These are phyloP conservation scores for Nestor notabilis DNA, from an alignment of 2,113 vertebrate genomes.

Conservation along the genomic window DNA sequence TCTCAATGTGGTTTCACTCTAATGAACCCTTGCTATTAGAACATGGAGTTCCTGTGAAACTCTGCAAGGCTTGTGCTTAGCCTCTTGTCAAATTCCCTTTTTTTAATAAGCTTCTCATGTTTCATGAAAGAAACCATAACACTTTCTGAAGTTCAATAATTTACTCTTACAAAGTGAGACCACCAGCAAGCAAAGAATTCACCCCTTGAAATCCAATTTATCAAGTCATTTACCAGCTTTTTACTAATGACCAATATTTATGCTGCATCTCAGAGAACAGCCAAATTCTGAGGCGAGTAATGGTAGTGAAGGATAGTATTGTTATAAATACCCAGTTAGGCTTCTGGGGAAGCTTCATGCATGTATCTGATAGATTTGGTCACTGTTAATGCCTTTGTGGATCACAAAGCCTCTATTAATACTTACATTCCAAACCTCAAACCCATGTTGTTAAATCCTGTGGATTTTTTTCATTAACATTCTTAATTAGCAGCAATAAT, in stretches of 20 bases:
- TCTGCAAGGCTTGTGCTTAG: neutral
- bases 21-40: neutral
- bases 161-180: neutral
- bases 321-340: neutral
- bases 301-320: neutral
- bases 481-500: neutral
- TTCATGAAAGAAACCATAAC: neutral
- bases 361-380: neutral
- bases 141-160: neutral
- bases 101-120: fast-evolving
- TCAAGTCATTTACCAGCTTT: neutral
- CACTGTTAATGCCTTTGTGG: neutral
- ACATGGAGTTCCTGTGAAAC: neutral
- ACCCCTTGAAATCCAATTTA: neutral
- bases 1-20: neutral
- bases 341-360: neutral
- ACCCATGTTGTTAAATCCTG: neutral
- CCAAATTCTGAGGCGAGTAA: neutral
- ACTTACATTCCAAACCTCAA: neutral
- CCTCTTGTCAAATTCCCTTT: neutral
- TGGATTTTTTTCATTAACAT: neutral
- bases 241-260: neutral
- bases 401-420: neutral
- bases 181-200: neutral
- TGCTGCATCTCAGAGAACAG: neutral